Percentiles rank a stretch among this genome's conserved stretches.
Conservation (phyloP, 1,140 invertebrate genomes). For the Macrotrachela quadricornifera region DNA sequence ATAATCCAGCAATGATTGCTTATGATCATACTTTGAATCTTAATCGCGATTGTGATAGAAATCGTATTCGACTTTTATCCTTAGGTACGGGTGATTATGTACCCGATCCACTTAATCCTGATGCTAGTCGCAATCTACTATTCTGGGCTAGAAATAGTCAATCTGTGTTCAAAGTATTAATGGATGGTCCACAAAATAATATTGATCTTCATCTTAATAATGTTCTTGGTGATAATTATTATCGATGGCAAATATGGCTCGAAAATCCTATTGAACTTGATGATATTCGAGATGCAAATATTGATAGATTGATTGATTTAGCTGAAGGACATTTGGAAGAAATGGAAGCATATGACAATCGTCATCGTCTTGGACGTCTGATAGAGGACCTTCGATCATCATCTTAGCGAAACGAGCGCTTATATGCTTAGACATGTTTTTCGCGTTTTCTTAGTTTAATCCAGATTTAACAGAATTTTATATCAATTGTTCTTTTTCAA, state of each 20-base stretch:
- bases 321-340: no score
- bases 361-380: no score
- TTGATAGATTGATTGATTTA: no score
- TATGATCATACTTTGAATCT: background rate
- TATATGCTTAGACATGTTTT: no score
- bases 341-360: no score
- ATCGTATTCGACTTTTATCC: background rate
- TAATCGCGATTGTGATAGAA: background rate
- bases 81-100: background rate
- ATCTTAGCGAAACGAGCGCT: no score
- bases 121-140: background rate
- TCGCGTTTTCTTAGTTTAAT: no score
- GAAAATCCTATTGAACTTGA: background rate
- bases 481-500: no score
- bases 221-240: background rate
- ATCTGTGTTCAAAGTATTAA: background rate
- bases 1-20: background rate
- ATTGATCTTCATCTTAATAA: background rate
- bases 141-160: background rate
- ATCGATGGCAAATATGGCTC: background rate
- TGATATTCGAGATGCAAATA: background rate
- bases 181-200: background rate
- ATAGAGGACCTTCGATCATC: no score
- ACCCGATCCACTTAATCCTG: background rate
- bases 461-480: no score